Percentiles rank a stretch among this genome's conserved stretches.
Evolutionary conservation across 2,797 vertebrate species (phyloP).

Genomic region (Leuciscus waleckii): DNA sequence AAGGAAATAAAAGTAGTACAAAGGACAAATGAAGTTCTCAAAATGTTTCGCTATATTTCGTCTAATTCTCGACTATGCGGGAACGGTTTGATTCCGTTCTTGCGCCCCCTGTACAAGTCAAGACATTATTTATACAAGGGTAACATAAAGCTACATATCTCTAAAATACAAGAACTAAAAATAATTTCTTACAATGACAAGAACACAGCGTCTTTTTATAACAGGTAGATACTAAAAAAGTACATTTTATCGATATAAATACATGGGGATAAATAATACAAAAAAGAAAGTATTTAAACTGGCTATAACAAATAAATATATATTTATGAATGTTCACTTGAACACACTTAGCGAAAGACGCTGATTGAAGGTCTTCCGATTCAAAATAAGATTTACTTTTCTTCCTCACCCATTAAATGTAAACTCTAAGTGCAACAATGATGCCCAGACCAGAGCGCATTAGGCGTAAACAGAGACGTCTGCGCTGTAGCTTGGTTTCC

Average conservation of each 20-base stretch:
- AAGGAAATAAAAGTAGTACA: conserved; percentile 89
- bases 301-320: conserved; percentile 99
- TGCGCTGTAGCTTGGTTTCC: conserved; percentile 80
- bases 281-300: conserved; percentile 92
- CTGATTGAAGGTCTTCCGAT: conserved; percentile 86
- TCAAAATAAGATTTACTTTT: conserved; percentile 84
- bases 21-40: conserved; percentile 91
- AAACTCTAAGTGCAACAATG: conserved; percentile 99
- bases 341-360: conserved; percentile 91
- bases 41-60: conserved; percentile 84
- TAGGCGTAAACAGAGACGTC: conserved; percentile 75
- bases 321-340: conserved; percentile 98
- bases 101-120: conserved; percentile 92
- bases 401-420: conserved; percentile 93
- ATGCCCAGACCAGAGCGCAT: conserved; percentile 85
- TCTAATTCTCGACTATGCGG: conserved; percentile 92
- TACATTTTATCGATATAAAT: conserved; percentile 97
- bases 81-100: conserved; percentile 83
- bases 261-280: conserved; percentile 98
- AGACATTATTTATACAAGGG: conserved; percentile 93
- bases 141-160: conserved; percentile 94
- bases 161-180: conserved; percentile 98
- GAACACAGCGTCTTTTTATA: conserved; percentile 90
- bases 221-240: conserved; percentile 99
- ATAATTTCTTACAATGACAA: conserved; percentile 94